Evolutionary conservation across 2,888 invertebrate genomes (phyloP), one percentile per base, ranked within the genome.

Genomic region (Tipula vernalis): DNA sequence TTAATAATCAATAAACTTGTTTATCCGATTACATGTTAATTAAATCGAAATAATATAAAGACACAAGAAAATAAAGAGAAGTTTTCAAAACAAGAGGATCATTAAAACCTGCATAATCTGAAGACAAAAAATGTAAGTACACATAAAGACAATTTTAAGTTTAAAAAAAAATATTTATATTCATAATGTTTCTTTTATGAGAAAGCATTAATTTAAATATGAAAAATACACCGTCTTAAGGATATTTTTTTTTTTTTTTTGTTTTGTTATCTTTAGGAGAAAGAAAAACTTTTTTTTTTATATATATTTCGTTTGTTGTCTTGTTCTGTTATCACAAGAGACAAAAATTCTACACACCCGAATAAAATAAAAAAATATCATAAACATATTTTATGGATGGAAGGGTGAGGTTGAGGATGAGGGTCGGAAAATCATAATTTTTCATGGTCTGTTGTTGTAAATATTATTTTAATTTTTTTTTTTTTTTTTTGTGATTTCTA

Each of bases 401-500:
- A 5, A 6, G 39, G 39, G 6, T 39, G 39, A 3, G 39, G 39
- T 15, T 10, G 51, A 15, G 51, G 51, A 57, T 1, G 51, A 15
- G 51, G n/a, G 51, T 8, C 28, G 71, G 28, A 28, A 71, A 71
- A 12, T 71, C 28, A 71, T 71, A 71, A 71, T 71, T 71, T 71
- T 71, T 71, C 71, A 71, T 71, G 71, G 71, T 71, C 86, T 83
- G 36, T 83, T 83, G 36, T 83, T 86, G 39, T 39, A 42, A 85
- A 71, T 71, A 71, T 71, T 71, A 28, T 28, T 86, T 86, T 47
- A 36, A 42, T 87, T 44, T 87, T 86, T 86, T 83, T 71, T 83
- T 87, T 44, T 87, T 86, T 86, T 83, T 71, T 83, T 86, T 86
- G 86, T 87, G 86, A 86, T 86, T 86, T 87, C 87, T 86, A 83